These are phyloP conservation scores for Heliconius hermathena DNA, from an alignment of 1,140 invertebrate species.

Conservation along the genomic window DNA sequence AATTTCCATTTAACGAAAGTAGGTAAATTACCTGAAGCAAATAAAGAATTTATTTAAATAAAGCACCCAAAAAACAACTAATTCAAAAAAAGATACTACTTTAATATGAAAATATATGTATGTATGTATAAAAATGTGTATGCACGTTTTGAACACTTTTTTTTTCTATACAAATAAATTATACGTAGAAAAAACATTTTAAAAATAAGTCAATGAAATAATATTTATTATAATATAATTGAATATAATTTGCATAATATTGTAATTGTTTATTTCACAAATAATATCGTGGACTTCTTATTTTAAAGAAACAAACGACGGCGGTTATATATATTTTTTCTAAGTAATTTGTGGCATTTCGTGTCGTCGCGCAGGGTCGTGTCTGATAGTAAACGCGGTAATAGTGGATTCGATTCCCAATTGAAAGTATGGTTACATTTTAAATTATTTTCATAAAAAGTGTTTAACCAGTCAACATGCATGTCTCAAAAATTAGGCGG, in stretches of 20 bases:
- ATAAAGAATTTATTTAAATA: neutral
- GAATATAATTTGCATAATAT: slow-evolving; percentile 6
- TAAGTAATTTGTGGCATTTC: neutral
- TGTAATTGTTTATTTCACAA: neutral
- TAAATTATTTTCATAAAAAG: too few relatives aligned
- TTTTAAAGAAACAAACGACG: neutral
- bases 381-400: too few relatives aligned
- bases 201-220: too few relatives aligned
- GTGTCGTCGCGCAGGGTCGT: too few relatives aligned
- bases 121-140: neutral
- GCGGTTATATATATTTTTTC: neutral
- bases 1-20: neutral
- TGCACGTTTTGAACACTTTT: neutral
- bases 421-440: too few relatives aligned
- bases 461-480: too few relatives aligned
- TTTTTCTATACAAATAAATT: neutral
- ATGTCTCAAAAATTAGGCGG: too few relatives aligned
- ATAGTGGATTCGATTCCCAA: too few relatives aligned
- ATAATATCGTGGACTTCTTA: neutral
- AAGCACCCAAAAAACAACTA: neutral
- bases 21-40: neutral
- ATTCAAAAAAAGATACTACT: neutral
- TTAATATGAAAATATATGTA: neutral
- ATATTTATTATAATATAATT: neutral
- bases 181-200: neutral